These are phyloP conservation scores for Lophius piscatorius DNA, from an alignment of 2,113 vertebrate genomes.

Conservation along the genomic window DNA sequence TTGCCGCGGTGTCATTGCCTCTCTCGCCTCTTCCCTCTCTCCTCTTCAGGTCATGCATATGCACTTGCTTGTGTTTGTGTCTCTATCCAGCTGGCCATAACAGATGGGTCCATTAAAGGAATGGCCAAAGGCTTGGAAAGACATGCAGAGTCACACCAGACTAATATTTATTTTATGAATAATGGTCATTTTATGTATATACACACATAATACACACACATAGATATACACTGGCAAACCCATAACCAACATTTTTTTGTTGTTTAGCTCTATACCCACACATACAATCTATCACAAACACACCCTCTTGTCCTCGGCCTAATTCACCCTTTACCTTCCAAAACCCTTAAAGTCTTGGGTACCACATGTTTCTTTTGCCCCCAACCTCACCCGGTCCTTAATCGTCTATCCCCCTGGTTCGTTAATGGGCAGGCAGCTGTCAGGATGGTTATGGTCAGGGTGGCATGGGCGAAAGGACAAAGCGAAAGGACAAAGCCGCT, in stretches of 20 bases:
- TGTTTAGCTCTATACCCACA: not conserved
- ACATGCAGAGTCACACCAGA: slow-evolving; percentile 24
- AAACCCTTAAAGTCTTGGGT: slow-evolving; percentile 1
- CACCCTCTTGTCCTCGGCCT: not conserved
- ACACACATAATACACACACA: not conserved
- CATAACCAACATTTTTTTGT: slow-evolving; percentile 7
- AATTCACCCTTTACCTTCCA: not conserved
- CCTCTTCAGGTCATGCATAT: slow-evolving; percentile 11
- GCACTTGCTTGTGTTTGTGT: slow-evolving; percentile 6
- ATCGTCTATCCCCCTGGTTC: slow-evolving; percentile 30
- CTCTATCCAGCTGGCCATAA: slow-evolving; percentile 47
- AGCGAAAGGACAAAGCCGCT: slow-evolving; percentile 27
- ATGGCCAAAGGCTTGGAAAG: slow-evolving; percentile 32
- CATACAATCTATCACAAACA: slow-evolving; percentile 1
- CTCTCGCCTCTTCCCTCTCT: slow-evolving; percentile 1
- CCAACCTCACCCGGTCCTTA: not conserved
- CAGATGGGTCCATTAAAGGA: slow-evolving; percentile 64
- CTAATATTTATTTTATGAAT: slow-evolving; percentile 27
- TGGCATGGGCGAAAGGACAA: not conserved
- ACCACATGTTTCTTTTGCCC: slow-evolving; percentile 12
- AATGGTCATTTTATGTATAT: too few relatives aligned
- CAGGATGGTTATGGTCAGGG: slow-evolving; percentile 37
- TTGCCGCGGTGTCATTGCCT: not conserved
- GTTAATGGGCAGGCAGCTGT: slow-evolving; percentile 24
- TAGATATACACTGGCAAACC: slow-evolving; percentile 13